phyloP scores from a whole-genome alignment of 2,113 vertebrate genomes.

The Ammodytes dubius region DNA sequence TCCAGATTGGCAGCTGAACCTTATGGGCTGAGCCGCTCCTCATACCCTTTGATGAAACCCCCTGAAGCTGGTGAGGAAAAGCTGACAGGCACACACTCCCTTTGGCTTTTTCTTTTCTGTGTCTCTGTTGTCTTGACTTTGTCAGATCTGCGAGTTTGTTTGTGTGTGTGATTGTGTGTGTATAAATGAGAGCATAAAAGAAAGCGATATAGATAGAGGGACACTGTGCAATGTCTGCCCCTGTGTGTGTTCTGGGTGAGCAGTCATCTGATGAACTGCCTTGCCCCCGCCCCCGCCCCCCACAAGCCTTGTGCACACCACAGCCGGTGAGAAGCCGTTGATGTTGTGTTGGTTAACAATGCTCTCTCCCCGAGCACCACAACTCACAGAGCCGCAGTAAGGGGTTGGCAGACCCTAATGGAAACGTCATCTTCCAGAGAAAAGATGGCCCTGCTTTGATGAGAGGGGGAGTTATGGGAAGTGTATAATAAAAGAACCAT shows the following conservation, averaged over 20 bases:
- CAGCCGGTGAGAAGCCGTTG: conserved; percentile 57
- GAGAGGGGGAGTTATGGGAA: conserved; percentile 77
- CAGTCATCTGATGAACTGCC: conserved; percentile 73
- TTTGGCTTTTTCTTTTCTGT: conserved; percentile 54
- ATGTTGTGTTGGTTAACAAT: conserved; percentile 79
- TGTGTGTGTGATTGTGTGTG: conserved; percentile 50
- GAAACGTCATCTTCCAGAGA: conserved; percentile 83
- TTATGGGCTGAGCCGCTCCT: conserved; percentile 43
- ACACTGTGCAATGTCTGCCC: conserved; percentile 1
- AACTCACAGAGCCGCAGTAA: conserved; percentile 81
- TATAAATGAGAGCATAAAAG: conserved; percentile 46
- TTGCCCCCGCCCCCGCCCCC: background rate
- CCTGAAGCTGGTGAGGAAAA: conserved; percentile 62
- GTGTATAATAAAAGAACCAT: conserved; percentile 79
- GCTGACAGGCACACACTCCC: conserved; percentile 63
- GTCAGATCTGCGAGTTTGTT: conserved; percentile 65
- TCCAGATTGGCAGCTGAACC: conserved; percentile 76
- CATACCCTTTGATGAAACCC: conserved; percentile 76
- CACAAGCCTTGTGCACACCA: conserved; percentile 38
- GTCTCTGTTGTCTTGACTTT: conserved; percentile 61
- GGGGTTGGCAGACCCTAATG: conserved; percentile 83
- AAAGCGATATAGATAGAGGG: conserved; percentile 20
- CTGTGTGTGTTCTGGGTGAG: conserved; percentile 71
- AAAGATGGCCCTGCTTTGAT: conserved; percentile 77
- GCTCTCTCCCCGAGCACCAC: conserved; percentile 72